Evolutionary conservation across 2,113 vertebrate genomes (phyloP), one percentile per base, ranked within the genome.

Genomic region (Nothocercus nigrocapillus): DNA sequence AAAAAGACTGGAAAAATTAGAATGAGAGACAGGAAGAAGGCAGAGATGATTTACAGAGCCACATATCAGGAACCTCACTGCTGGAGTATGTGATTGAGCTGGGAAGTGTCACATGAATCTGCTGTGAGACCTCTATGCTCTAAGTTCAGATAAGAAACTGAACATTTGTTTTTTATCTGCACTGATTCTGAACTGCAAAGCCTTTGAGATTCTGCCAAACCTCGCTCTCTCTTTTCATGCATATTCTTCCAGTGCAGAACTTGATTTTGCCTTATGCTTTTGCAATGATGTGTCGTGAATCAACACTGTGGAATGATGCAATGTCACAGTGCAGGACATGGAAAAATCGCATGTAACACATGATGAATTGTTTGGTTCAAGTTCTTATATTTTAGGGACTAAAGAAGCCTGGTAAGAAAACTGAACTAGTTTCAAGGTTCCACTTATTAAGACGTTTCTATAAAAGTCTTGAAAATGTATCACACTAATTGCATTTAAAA

Each of bases 61-160:
- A n/a, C 19, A 25, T 67, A 91, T 66, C 0, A 6, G 47, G 69
- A 76, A 66, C n/a, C 34, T 88, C 53, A 32, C 58, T 69, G 83
- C 58, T 84, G 69, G 44, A 86, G 24, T 34, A 75, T 42, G 58
- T 45, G 80, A 81, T 16, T 79, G 82, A 28, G 56, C 76, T 68
- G 28, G 28, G 47, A 94, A 88, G 53, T 5, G 44, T 77, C 49
- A 82, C 44, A 85, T 1, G 4, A 58, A 81, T 79, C 67, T 68
- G 53, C 4, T 3, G 74, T 12, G 93, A 88, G 49, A 90, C 8
- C 63, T 90, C 82, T 44, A 51, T 5, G n/a, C 40, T 92, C 53
- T 40, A 84, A 17, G 47, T 34, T 90, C 85, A 97, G 85, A 73
- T 79, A 94, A 86, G 73, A 93, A 93, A 82, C 42, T 14, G 40